Percentiles rank a stretch among this genome's conserved stretches.
Conservation (phyloP, 2,888 invertebrate species). For the Hipparchia semele region DNA sequence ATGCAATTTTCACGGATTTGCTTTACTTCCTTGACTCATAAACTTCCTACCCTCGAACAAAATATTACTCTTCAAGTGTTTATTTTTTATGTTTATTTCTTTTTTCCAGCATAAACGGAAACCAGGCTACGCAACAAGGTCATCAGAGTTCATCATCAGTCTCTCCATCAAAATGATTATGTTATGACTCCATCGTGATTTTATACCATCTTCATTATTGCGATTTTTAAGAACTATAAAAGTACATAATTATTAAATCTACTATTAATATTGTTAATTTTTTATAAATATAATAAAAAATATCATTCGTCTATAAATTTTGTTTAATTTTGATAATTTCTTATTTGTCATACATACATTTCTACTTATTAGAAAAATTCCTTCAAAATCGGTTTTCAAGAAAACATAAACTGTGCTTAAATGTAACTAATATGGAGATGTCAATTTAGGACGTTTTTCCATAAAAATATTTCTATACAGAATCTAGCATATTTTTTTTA, state of each 20-base stretch:
- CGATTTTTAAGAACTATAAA: slow-evolving; percentile 10
- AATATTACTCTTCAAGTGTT: too few species aligned
- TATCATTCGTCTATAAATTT: slow-evolving; percentile 6
- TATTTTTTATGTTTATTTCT: not conserved
- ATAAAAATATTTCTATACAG: too few species aligned
- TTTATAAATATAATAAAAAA: slow-evolving; percentile 23
- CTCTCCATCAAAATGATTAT: slow-evolving; percentile 3
- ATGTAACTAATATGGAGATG: too few species aligned
- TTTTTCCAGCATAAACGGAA: slow-evolving; percentile 31
- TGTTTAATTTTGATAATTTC: not conserved
- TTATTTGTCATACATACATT: not conserved
- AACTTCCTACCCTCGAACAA: too few species aligned
- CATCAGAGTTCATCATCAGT: not conserved
- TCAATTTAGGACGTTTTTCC: too few species aligned
- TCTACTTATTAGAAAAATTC: not conserved
- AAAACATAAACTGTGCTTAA: too few species aligned
- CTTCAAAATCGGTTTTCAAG: too few species aligned
- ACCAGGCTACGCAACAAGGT: not conserved
- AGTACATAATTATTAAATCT: slow-evolving; percentile 24
- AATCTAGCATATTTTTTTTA: too few species aligned
- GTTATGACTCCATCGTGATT: slow-evolving; percentile 3
- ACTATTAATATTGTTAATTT: slow-evolving; percentile 31
- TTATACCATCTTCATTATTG: not conserved
- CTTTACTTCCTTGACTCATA: too few species aligned
- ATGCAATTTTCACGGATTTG: too few species aligned